Percentiles rank a stretch among this genome's conserved stretches.
These are phyloP conservation scores for Dryadula phaetusa DNA, from an alignment of 2,888 invertebrate genomes.

Conservation along the genomic window DNA sequence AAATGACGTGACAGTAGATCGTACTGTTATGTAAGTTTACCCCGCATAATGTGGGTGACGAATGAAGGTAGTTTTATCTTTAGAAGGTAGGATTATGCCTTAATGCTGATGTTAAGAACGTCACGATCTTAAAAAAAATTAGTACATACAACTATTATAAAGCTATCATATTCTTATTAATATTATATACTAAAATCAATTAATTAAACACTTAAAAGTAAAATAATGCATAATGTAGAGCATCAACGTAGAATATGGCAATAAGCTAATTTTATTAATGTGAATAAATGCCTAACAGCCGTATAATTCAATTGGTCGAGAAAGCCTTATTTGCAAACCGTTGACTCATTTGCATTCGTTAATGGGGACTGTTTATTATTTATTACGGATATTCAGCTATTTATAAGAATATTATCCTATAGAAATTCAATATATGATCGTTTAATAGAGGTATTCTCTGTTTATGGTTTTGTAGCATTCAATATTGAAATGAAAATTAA, in stretches of 20 bases:
- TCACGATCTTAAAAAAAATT: neutral
- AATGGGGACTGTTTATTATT: neutral
- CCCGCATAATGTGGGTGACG: neutral
- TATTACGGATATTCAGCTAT: neutral
- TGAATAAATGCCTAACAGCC: slow-evolving; percentile 6
- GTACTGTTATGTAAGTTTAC: neutral
- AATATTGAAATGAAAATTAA: too few species aligned
- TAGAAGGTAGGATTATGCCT: neutral
- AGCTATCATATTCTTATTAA: too few species aligned
- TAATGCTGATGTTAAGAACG: neutral
- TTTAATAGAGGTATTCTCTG: too few species aligned
- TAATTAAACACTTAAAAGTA: neutral
- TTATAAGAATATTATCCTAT: too few species aligned
- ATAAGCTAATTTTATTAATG: slow-evolving; percentile 1
- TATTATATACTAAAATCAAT: too few species aligned
- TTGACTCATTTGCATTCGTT: slow-evolving; percentile 10
- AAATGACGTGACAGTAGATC: neutral
- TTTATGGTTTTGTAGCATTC: too few species aligned
- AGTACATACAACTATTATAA: too few species aligned
- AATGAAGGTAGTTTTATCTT: neutral
- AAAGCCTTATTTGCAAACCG: slow-evolving; percentile 6
- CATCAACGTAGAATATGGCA: neutral
- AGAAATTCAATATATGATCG: too few species aligned
- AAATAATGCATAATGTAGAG: neutral
- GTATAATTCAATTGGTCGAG: slow-evolving; percentile 9